phyloP scores from a whole-genome alignment of 1,140 invertebrate species.

The Bombyx mandarina region DNA sequence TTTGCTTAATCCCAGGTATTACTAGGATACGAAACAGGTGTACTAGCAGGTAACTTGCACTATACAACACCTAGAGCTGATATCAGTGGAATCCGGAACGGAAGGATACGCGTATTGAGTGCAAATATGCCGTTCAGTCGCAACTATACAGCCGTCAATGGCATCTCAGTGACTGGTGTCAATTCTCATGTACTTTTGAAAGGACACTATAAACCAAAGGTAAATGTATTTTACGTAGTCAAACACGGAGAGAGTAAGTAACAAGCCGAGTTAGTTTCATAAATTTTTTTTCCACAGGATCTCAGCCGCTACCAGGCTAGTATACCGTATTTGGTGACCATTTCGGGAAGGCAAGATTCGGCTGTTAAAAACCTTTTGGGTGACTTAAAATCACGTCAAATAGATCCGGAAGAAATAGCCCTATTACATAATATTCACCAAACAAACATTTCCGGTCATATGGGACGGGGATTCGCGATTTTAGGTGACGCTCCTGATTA shows the following conservation, averaged over 20 bases:
- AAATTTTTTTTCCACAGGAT: slow-evolving; percentile 33
- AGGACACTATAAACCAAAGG: slow-evolving; percentile 43
- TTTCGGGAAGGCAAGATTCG: slow-evolving; percentile 42
- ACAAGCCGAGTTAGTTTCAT: neutral
- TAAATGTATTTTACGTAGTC: neutral
- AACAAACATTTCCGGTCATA: slow-evolving; percentile 72
- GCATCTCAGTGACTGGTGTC: slow-evolving; percentile 30
- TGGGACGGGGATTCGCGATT: slow-evolving; percentile 74
- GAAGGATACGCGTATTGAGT: slow-evolving; percentile 29
- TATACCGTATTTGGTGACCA: slow-evolving; percentile 34
- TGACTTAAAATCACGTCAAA: slow-evolving; percentile 31
- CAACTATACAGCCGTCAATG: slow-evolving; percentile 33
- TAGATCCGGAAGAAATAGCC: slow-evolving; percentile 72
- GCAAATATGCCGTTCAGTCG: slow-evolving; percentile 25
- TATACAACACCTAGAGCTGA: slow-evolving; percentile 26
- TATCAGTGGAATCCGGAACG: slow-evolving; percentile 27
- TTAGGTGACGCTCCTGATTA: slow-evolving; percentile 28
- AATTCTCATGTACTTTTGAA: slow-evolving; percentile 37
- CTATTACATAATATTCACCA: slow-evolving; percentile 69
- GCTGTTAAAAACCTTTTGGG: slow-evolving; percentile 28
- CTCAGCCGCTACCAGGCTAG: slow-evolving; percentile 27
- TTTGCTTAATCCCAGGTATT: slow-evolving; percentile 24
- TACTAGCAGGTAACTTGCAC: slow-evolving; percentile 33
- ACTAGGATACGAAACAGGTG: slow-evolving; percentile 32
- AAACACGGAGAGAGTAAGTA: no score